phyloP scores from a whole-genome alignment of 2,113 vertebrate species.

The Protobothrops flavoviridis region DNA sequence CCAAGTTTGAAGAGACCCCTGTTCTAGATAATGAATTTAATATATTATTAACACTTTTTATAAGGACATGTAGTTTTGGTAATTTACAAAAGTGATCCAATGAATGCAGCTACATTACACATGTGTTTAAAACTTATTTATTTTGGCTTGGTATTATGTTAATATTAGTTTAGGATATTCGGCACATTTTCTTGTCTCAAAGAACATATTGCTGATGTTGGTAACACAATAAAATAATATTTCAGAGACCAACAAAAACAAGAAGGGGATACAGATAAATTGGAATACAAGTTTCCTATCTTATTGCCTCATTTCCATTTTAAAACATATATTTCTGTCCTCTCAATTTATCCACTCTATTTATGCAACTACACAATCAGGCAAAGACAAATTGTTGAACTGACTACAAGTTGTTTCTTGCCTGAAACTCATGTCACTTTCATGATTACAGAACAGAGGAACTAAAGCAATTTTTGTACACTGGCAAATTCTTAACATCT shows the following conservation, averaged over 20 bases:
- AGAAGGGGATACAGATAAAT: background rate
- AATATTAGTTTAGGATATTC: background rate
- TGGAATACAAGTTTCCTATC: background rate
- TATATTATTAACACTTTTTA: background rate
- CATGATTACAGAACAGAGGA: constrained; percentile 5
- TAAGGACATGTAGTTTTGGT: background rate
- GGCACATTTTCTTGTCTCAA: background rate
- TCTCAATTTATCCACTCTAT: background rate
- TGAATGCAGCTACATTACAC: background rate
- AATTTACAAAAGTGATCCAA: background rate
- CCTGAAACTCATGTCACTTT: background rate
- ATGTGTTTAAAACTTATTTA: background rate
- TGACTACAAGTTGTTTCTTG: background rate
- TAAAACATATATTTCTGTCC: background rate
- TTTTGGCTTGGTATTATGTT: background rate
- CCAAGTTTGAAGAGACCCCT: too few relatives aligned
- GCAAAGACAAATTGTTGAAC: background rate
- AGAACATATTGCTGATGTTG: background rate
- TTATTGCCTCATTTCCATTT: background rate
- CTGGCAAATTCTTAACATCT: constrained; percentile 26
- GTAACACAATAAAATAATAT: background rate
- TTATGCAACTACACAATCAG: background rate
- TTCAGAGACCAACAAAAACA: background rate
- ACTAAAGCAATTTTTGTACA: constrained; percentile 22
- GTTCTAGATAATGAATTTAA: background rate